phyloP scores from a whole-genome alignment of 2,888 invertebrate genomes.

The Dorcus hopei region DNA sequence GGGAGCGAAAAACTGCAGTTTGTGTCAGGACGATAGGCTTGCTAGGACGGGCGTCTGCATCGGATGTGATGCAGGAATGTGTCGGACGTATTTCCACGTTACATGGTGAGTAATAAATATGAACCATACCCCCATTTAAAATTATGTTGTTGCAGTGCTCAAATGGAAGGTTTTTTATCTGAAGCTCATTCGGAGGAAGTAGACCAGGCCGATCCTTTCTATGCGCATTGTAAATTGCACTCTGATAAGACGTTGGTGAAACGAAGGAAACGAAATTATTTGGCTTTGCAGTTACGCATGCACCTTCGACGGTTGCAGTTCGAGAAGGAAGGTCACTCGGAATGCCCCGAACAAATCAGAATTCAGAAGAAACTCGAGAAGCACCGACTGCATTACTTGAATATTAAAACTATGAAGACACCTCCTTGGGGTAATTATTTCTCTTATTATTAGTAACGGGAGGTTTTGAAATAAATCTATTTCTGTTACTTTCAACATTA shows the following conservation, averaged over 20 bases:
- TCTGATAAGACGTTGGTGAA: conserved; percentile 87
- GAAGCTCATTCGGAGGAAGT: conserved; percentile 89
- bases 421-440: conserved; percentile 76
- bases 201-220: conserved; percentile 94
- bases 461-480: background rate
- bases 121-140: background rate
- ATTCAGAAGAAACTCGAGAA: conserved; percentile 80
- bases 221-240: conserved; percentile 93
- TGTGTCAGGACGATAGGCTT: conserved; percentile 84
- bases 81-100: conserved; percentile 95
- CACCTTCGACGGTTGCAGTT: conserved; percentile 62
- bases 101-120: conserved; percentile 68
- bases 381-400: conserved; percentile 78
- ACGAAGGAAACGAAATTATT: conserved; percentile 77
- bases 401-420: conserved; percentile 68
- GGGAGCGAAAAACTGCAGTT: conserved; percentile 88
- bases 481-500: background rate
- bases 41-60: conserved; percentile 94
- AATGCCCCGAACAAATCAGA: conserved; percentile 67
- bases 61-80: conserved; percentile 98
- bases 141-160: conserved; percentile 63
- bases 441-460: background rate
- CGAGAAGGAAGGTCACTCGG: conserved; percentile 60
- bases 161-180: conserved; percentile 86
- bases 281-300: conserved; percentile 80